A percentile compares a stretch with the other conserved stretches of the same genome.
Conservation (phyloP, 2,113 vertebrate species). For the Variabilichromis moorii region DNA sequence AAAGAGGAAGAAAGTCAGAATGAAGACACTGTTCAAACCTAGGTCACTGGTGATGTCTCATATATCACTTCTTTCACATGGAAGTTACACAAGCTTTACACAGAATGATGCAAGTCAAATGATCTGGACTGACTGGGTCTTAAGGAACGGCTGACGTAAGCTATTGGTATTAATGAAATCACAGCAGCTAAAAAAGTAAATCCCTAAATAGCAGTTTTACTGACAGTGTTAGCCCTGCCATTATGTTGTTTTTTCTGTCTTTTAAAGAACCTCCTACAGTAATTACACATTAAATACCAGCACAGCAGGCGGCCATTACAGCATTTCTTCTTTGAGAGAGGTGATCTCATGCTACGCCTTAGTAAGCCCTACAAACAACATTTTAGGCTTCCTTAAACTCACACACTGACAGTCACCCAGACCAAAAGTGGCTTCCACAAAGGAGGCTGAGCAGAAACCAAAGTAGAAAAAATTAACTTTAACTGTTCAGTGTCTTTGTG, state of each 20-base stretch:
- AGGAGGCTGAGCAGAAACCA: background rate
- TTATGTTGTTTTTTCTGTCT: background rate
- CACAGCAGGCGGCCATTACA: slow-evolving; percentile 40
- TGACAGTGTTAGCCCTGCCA: slow-evolving; percentile 1
- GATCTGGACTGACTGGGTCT: background rate
- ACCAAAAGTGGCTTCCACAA: background rate
- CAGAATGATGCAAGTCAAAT: slow-evolving; percentile 15
- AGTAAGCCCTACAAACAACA: background rate
- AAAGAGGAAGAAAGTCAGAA: slow-evolving; percentile 19
- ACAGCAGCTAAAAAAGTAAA: background rate
- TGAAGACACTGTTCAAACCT: background rate
- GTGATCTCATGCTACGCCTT: slow-evolving; percentile 41
- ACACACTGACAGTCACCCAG: background rate
- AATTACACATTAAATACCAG: slow-evolving; percentile 42
- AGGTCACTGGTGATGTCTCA: background rate
- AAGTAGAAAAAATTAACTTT: background rate
- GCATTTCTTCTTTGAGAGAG: slow-evolving; percentile 3
- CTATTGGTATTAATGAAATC: slow-evolving; percentile 39
- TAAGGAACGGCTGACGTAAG: slow-evolving; percentile 26
- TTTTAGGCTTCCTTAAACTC: background rate
- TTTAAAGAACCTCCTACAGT: slow-evolving; percentile 29
- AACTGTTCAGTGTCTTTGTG: background rate
- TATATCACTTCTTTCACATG: background rate
- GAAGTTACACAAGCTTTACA: background rate
- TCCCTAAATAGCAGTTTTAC: slow-evolving; percentile 42